Conservation (phyloP, 2,113 vertebrate species). For the Rhombomys opimus region DNA sequence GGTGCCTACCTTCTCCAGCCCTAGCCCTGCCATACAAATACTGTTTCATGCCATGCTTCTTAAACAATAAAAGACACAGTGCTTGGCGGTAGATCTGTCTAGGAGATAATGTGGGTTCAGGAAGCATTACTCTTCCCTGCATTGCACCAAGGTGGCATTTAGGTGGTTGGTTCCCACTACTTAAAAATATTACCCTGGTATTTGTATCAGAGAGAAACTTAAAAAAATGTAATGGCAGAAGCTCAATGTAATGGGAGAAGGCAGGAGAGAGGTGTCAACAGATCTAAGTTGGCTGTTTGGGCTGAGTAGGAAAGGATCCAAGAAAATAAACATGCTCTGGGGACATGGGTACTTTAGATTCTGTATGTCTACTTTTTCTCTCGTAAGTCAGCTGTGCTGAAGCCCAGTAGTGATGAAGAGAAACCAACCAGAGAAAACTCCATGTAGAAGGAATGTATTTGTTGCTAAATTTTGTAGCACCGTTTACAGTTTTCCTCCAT, state of each 20-base stretch:
- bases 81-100: background rate
- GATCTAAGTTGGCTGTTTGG: background rate
- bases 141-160: background rate
- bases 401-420: conserved; percentile 83
- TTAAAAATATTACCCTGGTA: background rate
- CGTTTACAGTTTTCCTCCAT: conserved; percentile 91
- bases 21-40: background rate
- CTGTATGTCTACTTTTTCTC: conserved; percentile 52
- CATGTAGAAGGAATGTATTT: conserved; percentile 90
- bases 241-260: background rate
- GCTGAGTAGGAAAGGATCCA: background rate
- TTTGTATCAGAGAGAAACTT: background rate
- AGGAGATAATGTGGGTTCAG: background rate
- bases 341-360: background rate
- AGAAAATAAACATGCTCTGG: background rate
- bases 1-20: background rate
- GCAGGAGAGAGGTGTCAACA: background rate
- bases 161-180: background rate
- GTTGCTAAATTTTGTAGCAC: conserved; percentile 91
- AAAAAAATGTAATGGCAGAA: background rate
- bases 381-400: conserved; percentile 83
- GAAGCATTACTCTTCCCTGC: background rate
- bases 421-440: conserved; percentile 84
- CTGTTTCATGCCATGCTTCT: background rate
- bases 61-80: background rate